Percentiles rank a stretch among this genome's conserved stretches.
These are phyloP conservation scores for Biston betularia DNA, from an alignment of 2,888 invertebrate genomes.

Conservation along the genomic window DNA sequence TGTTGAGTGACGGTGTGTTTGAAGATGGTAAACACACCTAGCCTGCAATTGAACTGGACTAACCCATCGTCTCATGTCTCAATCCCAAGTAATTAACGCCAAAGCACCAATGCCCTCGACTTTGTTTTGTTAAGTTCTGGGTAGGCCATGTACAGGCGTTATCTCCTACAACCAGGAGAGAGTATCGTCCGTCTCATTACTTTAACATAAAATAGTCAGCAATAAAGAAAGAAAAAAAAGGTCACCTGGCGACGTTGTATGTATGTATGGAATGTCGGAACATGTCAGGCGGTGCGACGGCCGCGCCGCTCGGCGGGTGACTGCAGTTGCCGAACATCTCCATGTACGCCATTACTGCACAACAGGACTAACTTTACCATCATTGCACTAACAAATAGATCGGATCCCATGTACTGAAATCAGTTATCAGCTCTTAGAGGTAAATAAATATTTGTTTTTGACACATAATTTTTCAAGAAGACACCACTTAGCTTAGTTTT, in stretches of 20 bases:
- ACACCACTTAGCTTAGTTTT: no score
- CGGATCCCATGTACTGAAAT: constrained; percentile 27
- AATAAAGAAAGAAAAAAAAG: constrained; percentile 4
- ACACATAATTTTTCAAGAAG: no score
- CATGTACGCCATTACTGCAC: constrained; percentile 97
- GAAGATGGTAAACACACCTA: no score
- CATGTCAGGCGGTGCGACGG: constrained; percentile 90
- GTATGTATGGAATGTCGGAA: constrained; percentile 95
- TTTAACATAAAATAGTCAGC: not conserved
- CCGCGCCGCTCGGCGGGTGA: constrained; percentile 87
- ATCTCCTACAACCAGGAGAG: no score
- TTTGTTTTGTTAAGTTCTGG: no score
- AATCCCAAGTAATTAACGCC: no score
- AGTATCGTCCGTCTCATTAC: not conserved
- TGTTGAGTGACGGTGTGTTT: no score
- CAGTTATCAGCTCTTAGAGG: not conserved
- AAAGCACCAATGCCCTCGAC: no score
- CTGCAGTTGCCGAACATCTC: constrained; percentile 97
- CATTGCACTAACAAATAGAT: not conserved
- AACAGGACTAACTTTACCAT: constrained; percentile 1
- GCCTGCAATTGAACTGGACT: no score
- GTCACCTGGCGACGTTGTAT: constrained; percentile 86
- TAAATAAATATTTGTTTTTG: no score
- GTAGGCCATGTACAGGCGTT: no score
- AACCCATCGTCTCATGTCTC: no score